These are phyloP conservation scores for Corydoras sp. DNA, from an alignment of 2,113 vertebrate species.

Conservation along the genomic window DNA sequence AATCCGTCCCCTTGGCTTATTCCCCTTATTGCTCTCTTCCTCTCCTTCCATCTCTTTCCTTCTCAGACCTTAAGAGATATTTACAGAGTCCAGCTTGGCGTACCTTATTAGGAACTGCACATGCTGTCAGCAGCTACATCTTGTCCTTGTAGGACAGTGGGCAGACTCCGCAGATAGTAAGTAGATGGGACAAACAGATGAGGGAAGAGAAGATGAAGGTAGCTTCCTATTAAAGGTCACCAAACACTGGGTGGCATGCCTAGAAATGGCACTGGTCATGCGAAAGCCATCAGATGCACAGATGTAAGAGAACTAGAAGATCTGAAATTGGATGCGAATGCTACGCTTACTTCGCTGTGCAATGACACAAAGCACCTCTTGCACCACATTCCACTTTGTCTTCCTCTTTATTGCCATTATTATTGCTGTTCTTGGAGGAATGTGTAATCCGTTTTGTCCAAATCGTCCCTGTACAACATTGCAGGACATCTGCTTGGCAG, in stretches of 20 bases:
- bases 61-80: constrained; percentile 71
- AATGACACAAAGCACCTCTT: neutral
- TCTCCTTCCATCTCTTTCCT: constrained; percentile 60
- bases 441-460: constrained; percentile 20
- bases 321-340: too few relatives aligned
- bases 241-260: constrained; percentile 10
- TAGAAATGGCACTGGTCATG: constrained; percentile 11
- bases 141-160: constrained; percentile 59
- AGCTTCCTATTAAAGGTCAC: constrained; percentile 40
- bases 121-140: constrained; percentile 59
- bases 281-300: neutral
- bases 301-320: too few relatives aligned
- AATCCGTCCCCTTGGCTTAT: constrained; percentile 72
- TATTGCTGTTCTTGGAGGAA: constrained; percentile 26
- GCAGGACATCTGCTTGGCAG: constrained; percentile 38
- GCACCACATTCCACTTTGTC: constrained; percentile 14
- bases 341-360: too few relatives aligned
- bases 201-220: constrained; percentile 37
- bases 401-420: neutral
- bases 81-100: constrained; percentile 61
- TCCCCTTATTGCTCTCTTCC: constrained; percentile 62
- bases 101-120: constrained; percentile 73
- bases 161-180: constrained; percentile 47
- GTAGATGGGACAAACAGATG: constrained; percentile 61
- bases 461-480: constrained; percentile 24